Evolutionary conservation across 2,888 invertebrate species (phyloP).

Genomic region (Corythucha ciliata): DNA sequence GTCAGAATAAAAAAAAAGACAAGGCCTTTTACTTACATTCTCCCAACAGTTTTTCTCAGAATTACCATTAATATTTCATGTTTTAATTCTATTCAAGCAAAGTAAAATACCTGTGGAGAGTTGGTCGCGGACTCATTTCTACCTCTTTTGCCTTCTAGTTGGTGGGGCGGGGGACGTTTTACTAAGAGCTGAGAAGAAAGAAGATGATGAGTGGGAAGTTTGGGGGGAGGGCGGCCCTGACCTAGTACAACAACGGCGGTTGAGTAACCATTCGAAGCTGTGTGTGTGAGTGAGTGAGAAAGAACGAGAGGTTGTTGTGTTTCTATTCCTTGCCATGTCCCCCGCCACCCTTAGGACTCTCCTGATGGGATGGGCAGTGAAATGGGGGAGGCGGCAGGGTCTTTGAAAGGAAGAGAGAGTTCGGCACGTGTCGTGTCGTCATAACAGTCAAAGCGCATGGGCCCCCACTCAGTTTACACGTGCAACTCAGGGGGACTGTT

Average conservation of each 20-base stretch:
- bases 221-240: constrained; percentile 33
- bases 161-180: constrained; percentile 2
- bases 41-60: too few relatives aligned
- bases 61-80: too few relatives aligned
- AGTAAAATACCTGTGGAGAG: too few relatives aligned
- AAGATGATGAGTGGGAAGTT: constrained; percentile 27
- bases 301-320: too few relatives aligned
- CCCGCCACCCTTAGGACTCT: too few relatives aligned
- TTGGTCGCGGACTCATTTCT: too few relatives aligned
- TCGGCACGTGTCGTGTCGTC: constrained; percentile 27
- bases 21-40: too few relatives aligned
- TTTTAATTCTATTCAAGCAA: neutral
- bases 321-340: too few relatives aligned
- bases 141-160: constrained; percentile 5
- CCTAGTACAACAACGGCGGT: constrained; percentile 27
- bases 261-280: constrained; percentile 25
- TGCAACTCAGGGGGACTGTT: constrained; percentile 23
- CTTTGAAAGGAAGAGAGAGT: constrained; percentile 17
- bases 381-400: too few relatives aligned
- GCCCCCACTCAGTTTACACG: constrained; percentile 30
- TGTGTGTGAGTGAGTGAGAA: too few relatives aligned
- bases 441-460: constrained; percentile 28
- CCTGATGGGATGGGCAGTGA: too few relatives aligned
- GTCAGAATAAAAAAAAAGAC: too few relatives aligned
- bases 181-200: constrained; percentile 29